Base-by-base conservation (phyloP, 2,113 vertebrate genomes). In the Athene noctua region DNA sequence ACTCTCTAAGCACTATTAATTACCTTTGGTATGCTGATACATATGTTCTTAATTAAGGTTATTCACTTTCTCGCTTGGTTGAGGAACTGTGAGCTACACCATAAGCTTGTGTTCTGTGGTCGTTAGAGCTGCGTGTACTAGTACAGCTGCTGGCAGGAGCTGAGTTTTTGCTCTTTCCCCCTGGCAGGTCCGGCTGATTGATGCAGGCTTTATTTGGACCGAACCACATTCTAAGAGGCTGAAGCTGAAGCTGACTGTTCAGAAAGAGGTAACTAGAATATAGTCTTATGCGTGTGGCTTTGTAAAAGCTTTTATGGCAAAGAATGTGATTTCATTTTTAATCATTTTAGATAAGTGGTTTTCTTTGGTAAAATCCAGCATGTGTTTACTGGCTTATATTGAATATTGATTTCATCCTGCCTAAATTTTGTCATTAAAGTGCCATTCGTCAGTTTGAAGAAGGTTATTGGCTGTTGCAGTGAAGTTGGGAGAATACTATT, bases 181-280 rank as follows among this genome's bases (percentile, higher is more conserved):
- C 27, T 89, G 72, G 81, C 65, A 99, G 99, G 99, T 99, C 25
- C 98, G 99, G 36, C 98, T 99, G 61, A 99, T 99, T 20, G 99
- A 99, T 87, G 99, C 99, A 27, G 98, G 99, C 21, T 99, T 99
- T 97, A 96, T 99, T 96, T 99, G 99, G 99, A 99, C 99, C 15
- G 99, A 99, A 27, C 99, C 99, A 3, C 99, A 99, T 97, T 99
- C 99, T 36, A 99, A 99, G 96, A 99, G 99, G 97, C 99, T 99
- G 95, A 99, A 99, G 98, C 87, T 99, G 94, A 99, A 99, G 93
- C 27, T 99, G 92, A 99, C 99, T 67, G 98, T 99, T 92, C 99
- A 99, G 98, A 99, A 99, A 95, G 99, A 99, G 99, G 99, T 99
- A 96, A 98, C 86, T 38, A 34, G 26, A 66, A 34, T 16, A 21